Evolutionary conservation across 2,888 invertebrate genomes (phyloP).

Genomic region (Mythimna albipuncta): DNA sequence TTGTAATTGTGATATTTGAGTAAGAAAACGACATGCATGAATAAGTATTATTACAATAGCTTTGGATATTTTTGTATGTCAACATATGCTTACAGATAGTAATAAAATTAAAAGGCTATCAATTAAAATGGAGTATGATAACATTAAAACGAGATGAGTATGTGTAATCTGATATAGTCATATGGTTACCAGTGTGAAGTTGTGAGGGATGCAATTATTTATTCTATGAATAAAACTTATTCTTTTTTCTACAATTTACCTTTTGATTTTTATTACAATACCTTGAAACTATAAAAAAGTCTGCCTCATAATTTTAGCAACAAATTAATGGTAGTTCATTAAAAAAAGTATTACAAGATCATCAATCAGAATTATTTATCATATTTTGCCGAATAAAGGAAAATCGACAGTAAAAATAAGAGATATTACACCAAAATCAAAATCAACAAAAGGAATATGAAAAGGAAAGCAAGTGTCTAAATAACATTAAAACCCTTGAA

Average conservation of each 20-base stretch:
- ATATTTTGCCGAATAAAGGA: neutral
- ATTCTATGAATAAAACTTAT: constrained; percentile 85
- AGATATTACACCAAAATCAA: too few species aligned
- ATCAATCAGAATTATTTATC: neutral
- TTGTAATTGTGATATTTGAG: constrained; percentile 60
- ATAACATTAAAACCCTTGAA: neutral
- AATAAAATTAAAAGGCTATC: constrained; percentile 44
- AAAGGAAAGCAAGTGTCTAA: too few species aligned
- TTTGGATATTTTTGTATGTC: constrained; percentile 36
- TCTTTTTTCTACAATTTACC: constrained; percentile 54
- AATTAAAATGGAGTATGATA: constrained; percentile 46
- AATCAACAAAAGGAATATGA: too few species aligned
- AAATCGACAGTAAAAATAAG: neutral
- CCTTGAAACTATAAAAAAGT: neutral
- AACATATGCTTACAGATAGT: constrained; percentile 45
- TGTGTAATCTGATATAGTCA: constrained; percentile 71
- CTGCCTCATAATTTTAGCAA: too few species aligned
- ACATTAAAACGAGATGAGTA: constrained; percentile 41
- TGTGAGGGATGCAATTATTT: constrained; percentile 78
- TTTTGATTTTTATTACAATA: constrained; percentile 34
- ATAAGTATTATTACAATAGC: constrained; percentile 18
- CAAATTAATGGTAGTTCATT: too few species aligned
- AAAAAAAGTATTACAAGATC: neutral
- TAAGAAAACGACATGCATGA: constrained; percentile 31
- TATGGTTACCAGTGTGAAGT: constrained; percentile 71